phyloP scores from a whole-genome alignment of 1,140 invertebrate species.

The Agrilus planipennis region DNA sequence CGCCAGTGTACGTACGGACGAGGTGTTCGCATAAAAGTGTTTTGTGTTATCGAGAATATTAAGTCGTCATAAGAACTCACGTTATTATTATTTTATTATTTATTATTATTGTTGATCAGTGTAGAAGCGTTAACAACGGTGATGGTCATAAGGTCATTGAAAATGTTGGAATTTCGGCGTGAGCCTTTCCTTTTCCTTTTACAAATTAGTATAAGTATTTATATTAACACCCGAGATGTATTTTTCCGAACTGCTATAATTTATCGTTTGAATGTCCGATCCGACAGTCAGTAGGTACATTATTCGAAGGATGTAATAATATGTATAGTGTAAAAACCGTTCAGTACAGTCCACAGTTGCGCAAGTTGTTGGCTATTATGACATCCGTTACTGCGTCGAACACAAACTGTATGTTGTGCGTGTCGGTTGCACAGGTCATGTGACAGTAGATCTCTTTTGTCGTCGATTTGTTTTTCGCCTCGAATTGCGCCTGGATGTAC shows the following conservation, averaged over 20 bases:
- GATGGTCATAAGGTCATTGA: too few species aligned
- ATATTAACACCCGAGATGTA: conserved; percentile 1
- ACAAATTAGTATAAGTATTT: neutral
- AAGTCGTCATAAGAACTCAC: too few species aligned
- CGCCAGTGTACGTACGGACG: too few species aligned
- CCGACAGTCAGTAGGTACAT: conserved; percentile 10
- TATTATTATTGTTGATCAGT: too few species aligned
- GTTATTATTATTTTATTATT: too few species aligned
- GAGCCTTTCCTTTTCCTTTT: too few species aligned
- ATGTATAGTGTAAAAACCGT: conserved; percentile 11
- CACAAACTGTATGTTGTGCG: conserved; percentile 83
- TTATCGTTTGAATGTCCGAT: conserved; percentile 3
- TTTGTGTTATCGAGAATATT: too few species aligned
- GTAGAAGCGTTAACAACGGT: too few species aligned
- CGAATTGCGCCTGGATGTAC: conserved; percentile 84
- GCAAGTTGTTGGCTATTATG: conserved; percentile 87
- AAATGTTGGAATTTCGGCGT: too few species aligned
- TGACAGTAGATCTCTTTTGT: conserved; percentile 88
- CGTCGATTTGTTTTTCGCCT: conserved; percentile 75
- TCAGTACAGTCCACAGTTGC: conserved; percentile 69
- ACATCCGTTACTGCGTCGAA: conserved; percentile 88
- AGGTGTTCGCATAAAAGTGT: too few species aligned
- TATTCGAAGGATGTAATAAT: conserved; percentile 16
- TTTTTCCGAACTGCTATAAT: conserved; percentile 3
- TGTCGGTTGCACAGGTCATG: conserved; percentile 87